Conservation (phyloP, 2,113 vertebrate species). For the Laticauda colubrina region DNA sequence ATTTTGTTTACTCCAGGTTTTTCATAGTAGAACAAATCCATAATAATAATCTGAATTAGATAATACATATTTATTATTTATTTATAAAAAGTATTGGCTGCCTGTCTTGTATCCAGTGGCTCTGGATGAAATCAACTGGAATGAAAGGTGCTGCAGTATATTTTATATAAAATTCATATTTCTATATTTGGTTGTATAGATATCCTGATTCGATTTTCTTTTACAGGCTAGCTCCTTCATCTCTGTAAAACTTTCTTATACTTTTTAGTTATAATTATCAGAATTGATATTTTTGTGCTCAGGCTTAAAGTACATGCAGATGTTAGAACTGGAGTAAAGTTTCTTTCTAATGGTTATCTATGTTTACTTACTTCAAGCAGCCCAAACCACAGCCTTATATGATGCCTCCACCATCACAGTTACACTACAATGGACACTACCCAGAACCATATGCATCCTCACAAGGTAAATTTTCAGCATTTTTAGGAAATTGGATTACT, state of each 20-base stretch:
- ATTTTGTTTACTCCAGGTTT: background rate
- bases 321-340: background rate
- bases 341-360: background rate
- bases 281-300: background rate
- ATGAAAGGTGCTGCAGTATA: background rate
- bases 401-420: constrained; percentile 86
- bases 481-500: background rate
- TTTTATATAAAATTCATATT: background rate
- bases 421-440: constrained; percentile 95
- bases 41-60: background rate
- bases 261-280: background rate
- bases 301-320: background rate
- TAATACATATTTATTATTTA: background rate
- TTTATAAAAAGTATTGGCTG: background rate
- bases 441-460: constrained; percentile 90
- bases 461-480: constrained; percentile 77
- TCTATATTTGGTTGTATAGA: background rate
- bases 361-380: constrained; percentile 65
- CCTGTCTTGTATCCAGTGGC: background rate
- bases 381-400: constrained; percentile 89
- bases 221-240: background rate
- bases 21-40: background rate
- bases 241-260: background rate
- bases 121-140: background rate
- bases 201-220: background rate